Conservation (phyloP, 2,888 invertebrate species). For the Crioceris asparagi region DNA sequence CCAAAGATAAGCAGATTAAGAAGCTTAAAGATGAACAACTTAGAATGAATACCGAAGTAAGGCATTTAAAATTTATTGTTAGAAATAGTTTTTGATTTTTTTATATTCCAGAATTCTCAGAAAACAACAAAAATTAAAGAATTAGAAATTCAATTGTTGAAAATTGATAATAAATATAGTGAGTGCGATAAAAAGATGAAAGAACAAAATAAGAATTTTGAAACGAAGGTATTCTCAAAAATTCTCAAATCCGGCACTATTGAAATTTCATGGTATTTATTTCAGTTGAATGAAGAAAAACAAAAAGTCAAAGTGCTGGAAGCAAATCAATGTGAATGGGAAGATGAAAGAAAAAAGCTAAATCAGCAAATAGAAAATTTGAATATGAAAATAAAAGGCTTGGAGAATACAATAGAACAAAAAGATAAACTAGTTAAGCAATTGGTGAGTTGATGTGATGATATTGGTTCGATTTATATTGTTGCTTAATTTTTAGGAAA, state of each 20-base stretch:
- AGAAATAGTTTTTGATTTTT: constrained; percentile 1
- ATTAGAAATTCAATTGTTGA: constrained; percentile 55
- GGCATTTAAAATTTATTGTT: constrained; percentile 8
- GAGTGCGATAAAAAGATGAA: constrained; percentile 49
- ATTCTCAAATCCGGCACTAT: constrained; percentile 9
- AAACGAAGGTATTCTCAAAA: constrained; percentile 44
- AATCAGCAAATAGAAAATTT: constrained; percentile 42
- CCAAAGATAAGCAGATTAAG: constrained; percentile 52
- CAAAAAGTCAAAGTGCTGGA: constrained; percentile 29
- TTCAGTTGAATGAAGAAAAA: constrained; percentile 32
- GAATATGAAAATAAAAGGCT: constrained; percentile 49
- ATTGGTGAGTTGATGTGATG: constrained; percentile 40
- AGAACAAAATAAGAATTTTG: constrained; percentile 48
- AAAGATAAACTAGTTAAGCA: constrained; percentile 52
- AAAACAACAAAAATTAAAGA: constrained; percentile 52
- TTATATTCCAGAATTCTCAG: constrained; percentile 45
- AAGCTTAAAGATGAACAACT: constrained; percentile 49
- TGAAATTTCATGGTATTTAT: constrained; percentile 15
- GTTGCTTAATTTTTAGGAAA: constrained; percentile 32
- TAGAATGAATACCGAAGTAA: constrained; percentile 50
- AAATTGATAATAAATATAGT: constrained; percentile 54
- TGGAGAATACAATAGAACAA: constrained; percentile 47
- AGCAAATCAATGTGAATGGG: constrained; percentile 42
- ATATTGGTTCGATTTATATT: background rate
- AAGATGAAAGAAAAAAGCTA: constrained; percentile 42